Evolutionary conservation across 2,888 invertebrate genomes (phyloP).

Genomic region (Cephonodes hylas): DNA sequence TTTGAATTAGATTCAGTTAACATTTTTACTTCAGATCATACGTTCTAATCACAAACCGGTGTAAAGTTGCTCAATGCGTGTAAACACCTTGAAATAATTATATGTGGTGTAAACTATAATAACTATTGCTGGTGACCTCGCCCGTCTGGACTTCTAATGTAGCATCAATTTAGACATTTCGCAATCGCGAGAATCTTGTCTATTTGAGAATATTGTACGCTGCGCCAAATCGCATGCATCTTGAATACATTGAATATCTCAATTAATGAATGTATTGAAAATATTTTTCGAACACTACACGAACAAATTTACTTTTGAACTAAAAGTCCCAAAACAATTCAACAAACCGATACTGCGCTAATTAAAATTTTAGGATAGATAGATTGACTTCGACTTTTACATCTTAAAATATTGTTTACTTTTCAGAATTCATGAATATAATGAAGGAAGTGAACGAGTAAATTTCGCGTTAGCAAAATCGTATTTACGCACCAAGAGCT

Average conservation of each 20-base stretch:
- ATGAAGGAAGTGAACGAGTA: not conserved
- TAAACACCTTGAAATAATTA: not conserved
- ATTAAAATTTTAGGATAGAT: no score
- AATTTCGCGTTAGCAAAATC: not conserved
- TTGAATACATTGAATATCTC: not conserved
- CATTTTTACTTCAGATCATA: slow-evolving; percentile 11
- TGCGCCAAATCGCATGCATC: not conserved
- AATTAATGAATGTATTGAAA: no score
- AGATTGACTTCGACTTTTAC: no score
- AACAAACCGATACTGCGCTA: no score
- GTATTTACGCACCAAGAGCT: not conserved
- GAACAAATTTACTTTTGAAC: no score
- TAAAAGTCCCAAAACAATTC: no score
- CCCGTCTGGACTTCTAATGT: not conserved
- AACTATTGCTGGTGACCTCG: not conserved
- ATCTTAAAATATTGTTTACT: no score
- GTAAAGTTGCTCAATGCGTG: not conserved
- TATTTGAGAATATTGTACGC: not conserved
- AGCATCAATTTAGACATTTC: not conserved
- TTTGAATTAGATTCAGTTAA: slow-evolving; percentile 13
- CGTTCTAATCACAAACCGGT: not conserved
- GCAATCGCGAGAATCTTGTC: not conserved
- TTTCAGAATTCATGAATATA: not conserved
- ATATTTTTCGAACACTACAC: no score
- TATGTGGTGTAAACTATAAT: not conserved